Evolutionary conservation across 2,797 vertebrate genomes (phyloP), one percentile per base, ranked within the genome.

Genomic region (Xerus rutilus): DNA sequence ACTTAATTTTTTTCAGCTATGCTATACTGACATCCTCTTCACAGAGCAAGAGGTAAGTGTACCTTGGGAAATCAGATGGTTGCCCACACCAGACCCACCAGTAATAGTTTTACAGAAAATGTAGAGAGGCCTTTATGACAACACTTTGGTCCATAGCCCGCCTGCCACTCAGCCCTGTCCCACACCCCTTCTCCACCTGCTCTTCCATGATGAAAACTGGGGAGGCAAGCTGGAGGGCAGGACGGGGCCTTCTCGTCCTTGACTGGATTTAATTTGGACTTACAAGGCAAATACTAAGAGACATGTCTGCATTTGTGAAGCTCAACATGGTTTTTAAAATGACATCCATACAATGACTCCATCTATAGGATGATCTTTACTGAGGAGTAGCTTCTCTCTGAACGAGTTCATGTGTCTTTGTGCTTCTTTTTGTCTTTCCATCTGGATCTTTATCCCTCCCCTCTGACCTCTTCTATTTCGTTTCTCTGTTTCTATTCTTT

Each of bases 11-110:
- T 98, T 98, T 45, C 98, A 99, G 99, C 99, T 99, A 30, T 99
- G 99, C 91, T 99, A 99, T 97, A 99, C 99, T 47, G 99, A 99
- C 97, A 99, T 99, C 96, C 99, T 99, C 94, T 99, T 99, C 97
- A 99, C 99, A 47, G 99, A 99, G 89, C 99, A 99, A 97, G 99
- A 99, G 99, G 99, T 99, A 86, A 98, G 98, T 78, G 23, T 69
- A 18, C 64, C 90, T 77, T 85, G 82, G 32, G 67, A 77, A 82
- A 57, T 13, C 84, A 20, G 13, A 45, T 57, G 49, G 49, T 47
- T 69, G 28, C 12, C 25, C n/a, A 30, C 59, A 78, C 43, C 52
- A 84, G 14, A 72, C 57, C 69, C 64, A n/a, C 11, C 77, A 49
- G 45, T 21, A 49, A 13, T 90, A 35, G 89, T 64, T 87, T 35